Evolutionary conservation across 1,140 invertebrate species (phyloP), one percentile per base, ranked within the genome.

Genomic region (Listronotus oregonensis): DNA sequence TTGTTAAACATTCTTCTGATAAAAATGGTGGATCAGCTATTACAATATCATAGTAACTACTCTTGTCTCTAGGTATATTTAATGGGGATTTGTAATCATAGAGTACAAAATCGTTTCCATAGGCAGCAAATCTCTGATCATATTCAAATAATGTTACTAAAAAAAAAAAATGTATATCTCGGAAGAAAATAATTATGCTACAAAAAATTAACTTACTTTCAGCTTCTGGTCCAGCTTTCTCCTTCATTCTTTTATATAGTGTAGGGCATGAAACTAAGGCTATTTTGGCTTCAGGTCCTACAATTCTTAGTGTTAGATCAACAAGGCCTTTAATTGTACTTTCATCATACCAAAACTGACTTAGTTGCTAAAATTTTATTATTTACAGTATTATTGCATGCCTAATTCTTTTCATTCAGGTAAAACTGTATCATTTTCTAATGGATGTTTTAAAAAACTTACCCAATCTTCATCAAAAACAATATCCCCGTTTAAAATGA

Each of bases 331-430:
- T 78, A 52, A 90, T 86, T 12, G 95, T 97, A 14, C 83, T 74
- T 32, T 92, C 86, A 75, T 92, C 86, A 75, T 97, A 98, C 96
- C 95, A 98, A 83, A 98, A 97, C 79, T 98, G 95, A 77, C 94
- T 96, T 18, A 97, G 79, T 94, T 97, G 93, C 96, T 97, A 75
- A 4, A 86, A 86, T 62, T 46, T 46, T 54, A 32, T 7, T 4
- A 27, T 5, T 27, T 27, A 5, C 21, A 27, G 21, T 27, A 27
- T 27, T 27, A 27, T 27, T 27, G 21, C 21, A 1, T 27, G 1
- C 5, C 21, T 27, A 27, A 27, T 27, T 3, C 21, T 27, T 27
- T 3, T 3, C 1, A 27, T 27, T 3, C 1, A 27, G n/a, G n/a
- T n/a, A 27, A 27, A 27, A 27, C 21, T 27, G 1, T 27, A 1